Percentiles rank a stretch among this genome's conserved stretches.
Conservation (phyloP, 2,797 vertebrate genomes). For the Microchirus variegatus region DNA sequence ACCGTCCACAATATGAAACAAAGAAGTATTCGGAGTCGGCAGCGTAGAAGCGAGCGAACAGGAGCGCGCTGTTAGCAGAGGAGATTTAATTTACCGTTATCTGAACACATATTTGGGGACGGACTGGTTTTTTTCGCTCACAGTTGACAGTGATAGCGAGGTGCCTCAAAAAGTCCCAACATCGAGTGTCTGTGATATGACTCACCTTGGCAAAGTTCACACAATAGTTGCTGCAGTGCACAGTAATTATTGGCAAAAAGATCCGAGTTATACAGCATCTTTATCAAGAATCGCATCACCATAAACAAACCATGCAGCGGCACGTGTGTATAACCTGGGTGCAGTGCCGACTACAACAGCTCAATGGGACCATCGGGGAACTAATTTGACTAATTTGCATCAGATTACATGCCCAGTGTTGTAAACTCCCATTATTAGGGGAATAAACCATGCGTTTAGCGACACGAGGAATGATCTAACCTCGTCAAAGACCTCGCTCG, state of each 20-base stretch:
- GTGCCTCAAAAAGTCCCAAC: too few relatives aligned
- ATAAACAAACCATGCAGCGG: conserved; percentile 11
- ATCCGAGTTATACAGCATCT: conserved; percentile 9
- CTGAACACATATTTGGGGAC: too few relatives aligned
- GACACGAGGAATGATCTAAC: conserved; percentile 39
- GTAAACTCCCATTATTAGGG: conserved; percentile 63
- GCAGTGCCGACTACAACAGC: conserved; percentile 34
- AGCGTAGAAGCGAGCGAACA: conserved; percentile 13
- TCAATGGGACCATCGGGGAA: conserved; percentile 35
- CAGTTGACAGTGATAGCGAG: too few relatives aligned
- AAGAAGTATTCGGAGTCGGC: conserved; percentile 16
- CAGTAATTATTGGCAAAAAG: conserved; percentile 24
- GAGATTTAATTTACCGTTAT: too few relatives aligned
- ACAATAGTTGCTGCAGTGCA: conserved; percentile 1
- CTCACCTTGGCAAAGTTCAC: too few relatives aligned
- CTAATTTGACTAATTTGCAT: conserved; percentile 73
- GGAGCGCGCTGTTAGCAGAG: too few relatives aligned
- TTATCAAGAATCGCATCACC: conserved; percentile 9
- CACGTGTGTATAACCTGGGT: conserved; percentile 33
- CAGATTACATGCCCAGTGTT: conserved; percentile 68
- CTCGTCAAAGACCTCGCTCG: conserved; percentile 45
- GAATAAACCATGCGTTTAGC: conserved; percentile 40
- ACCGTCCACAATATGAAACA: conserved; percentile 42
- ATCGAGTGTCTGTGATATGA: too few relatives aligned
- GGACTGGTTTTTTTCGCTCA: too few relatives aligned